Base-by-base conservation (phyloP, 2,113 vertebrate genomes). In the Odontophorus gujanensis region DNA sequence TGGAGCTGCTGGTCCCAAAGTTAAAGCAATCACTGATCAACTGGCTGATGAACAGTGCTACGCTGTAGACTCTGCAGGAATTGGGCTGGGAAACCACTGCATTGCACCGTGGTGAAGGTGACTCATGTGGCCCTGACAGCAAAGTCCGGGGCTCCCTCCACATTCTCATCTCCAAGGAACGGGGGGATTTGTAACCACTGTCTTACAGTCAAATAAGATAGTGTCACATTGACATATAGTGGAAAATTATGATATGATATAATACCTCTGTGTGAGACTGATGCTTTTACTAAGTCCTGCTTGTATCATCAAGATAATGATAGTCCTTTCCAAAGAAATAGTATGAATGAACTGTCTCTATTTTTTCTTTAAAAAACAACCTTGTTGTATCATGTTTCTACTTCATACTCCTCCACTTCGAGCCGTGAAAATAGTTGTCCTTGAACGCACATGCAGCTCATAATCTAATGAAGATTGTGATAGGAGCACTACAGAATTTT, bases 1-100 rank as follows among this genome's bases (percentile, higher is more conserved):
- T 4, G 75, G 36, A 81, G 34, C 24, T 81, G 11, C 28, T 47
- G 13, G 50, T 53, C 51, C n/a, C 19, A 38, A 78, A 50, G 21
- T 24, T n/a, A 55, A 42, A 26, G 9, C 5, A 26, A 19, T 2
- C 1, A 3, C 17, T 1, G 3, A 47, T 24, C 13, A 58, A 65
- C 0, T 9, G n/a, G 16, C n/a, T 72, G n/a, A 10, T 11, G 15
- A 59, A 12, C 3, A 3, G 32, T 26, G 17, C 13, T 0, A 0
- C 1, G 2, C 7, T 36, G 25, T 1, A 2, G 24, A 5, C 51
- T 7, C 50, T 45, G 20, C 1, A 2, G n/a, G n/a, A 59, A 65
- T 6, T 10, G 13, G 28, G 3, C 36, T 34, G n/a, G 28, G 57
- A 32, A 50, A 26, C 6, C 10, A 17, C 22, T 22, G 38, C n/a